Evolutionary conservation across 2,888 invertebrate genomes (phyloP).

Genomic region (Strigamia maritima): DNA sequence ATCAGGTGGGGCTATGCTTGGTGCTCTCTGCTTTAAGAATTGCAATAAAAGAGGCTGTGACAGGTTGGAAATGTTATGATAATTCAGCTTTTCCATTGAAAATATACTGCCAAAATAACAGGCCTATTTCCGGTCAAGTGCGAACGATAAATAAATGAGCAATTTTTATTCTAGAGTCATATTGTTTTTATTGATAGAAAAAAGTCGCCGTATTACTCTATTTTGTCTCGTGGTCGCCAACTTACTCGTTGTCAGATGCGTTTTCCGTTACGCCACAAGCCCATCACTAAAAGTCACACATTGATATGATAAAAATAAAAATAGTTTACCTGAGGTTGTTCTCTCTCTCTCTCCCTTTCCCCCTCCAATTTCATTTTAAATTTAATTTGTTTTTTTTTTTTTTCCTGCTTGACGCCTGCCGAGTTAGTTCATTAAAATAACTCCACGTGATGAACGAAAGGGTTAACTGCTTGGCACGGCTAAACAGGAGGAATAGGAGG

Average conservation of each 20-base stretch:
- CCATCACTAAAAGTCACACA: too few species aligned
- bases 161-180: too few species aligned
- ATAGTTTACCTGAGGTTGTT: constrained; percentile 16
- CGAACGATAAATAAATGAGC: too few species aligned
- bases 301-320: too few species aligned
- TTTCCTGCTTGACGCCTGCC: constrained; percentile 17
- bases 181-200: too few species aligned
- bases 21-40: background rate
- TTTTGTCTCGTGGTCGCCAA: too few species aligned
- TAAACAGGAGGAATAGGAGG: constrained; percentile 15
- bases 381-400: constrained; percentile 8
- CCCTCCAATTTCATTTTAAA: constrained; percentile 7
- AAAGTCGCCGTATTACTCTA: too few species aligned
- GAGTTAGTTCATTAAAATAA: constrained; percentile 27
- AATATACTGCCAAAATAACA: background rate
- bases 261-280: too few species aligned
- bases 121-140: background rate
- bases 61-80: background rate
- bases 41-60: background rate
- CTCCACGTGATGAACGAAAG: constrained; percentile 21
- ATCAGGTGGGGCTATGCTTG: background rate
- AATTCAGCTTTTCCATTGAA: background rate
- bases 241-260: too few species aligned
- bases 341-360: background rate
- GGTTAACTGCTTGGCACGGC: constrained; percentile 27